Evolutionary conservation across 2,888 invertebrate genomes (phyloP), one percentile per base, ranked within the genome.

Genomic region (Tineola bisselliella): DNA sequence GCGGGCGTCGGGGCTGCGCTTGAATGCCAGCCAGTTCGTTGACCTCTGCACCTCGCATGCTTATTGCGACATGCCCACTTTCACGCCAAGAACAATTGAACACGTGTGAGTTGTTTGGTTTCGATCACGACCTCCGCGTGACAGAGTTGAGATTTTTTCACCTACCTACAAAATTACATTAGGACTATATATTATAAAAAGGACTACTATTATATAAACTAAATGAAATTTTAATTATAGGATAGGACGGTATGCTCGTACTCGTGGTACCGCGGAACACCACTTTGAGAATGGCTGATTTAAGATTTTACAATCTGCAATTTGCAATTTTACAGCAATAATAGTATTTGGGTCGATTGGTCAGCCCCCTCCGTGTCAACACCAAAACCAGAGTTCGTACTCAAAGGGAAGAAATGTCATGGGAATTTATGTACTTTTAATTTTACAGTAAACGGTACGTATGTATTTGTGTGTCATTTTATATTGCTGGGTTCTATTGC

Each of bases 11-110:
- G 38, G 56, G 12, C 30, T 25, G 6, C 25, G 2, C 2, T 30
- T 11, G 8, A 43, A 62, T 18, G 52, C 64, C 15, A n/a, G 25
- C 6, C 4, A 25, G 25, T 25, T 25, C 25, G 6, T 10, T 0
- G 63, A 69, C 0, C 79, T 80, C 60, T 82, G 82, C 63, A 64
- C 66, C 1, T 66, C 64, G 13, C 77, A 81, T 65, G 72, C 76
- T 15, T 69, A 75, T 19, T 82, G 82, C 54, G 80, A 81, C 3
- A 63, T 80, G 11, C 82, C 82, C 0, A 57, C 61, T 59, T 25
- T 59, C 0, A 52, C 38, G 1, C 61, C 62, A 1, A 61, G 62
- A 38, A 59, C 52, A n/a, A 54, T 62, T 8, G 52, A 61, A 30
- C 18, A 61, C 54, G 17, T n/a, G 62, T 62, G 25, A 43, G 61